Base-by-base conservation (phyloP, 2,113 vertebrate genomes). In the Steatornis caripensis region DNA sequence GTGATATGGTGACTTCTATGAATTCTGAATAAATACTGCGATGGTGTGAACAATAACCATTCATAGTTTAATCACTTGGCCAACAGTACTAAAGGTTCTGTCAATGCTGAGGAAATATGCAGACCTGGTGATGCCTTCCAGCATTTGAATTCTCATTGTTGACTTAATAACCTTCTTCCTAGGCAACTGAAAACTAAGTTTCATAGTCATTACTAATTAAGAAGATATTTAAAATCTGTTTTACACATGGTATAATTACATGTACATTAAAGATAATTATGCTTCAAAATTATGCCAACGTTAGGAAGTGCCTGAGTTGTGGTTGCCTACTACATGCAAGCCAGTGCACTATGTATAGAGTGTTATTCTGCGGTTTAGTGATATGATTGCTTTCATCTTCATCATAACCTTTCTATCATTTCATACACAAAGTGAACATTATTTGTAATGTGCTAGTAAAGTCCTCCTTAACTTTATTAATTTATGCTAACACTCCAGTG, bases 281-380 rank as follows among this genome's bases (percentile, higher is more conserved):
- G 8, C 5, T 75, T 90, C 4, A 6, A 60, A 87, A 49, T 27
- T 0, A 30, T 2, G 4, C 4, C 23, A 48, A 30, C 43, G 5
- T 34, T 27, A 34, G 21, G 29, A 89, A 64, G 3, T 41, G 27
- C 6, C 6, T 53, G 30, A 57, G 9, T 37, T 61, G 26, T 17
- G 39, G 22, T 2, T 41, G 18, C n/a, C 18, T 70, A 8, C 16
- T 14, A 5, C 8, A 18, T 60, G 18, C 8, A 77, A 45, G 3
- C 7, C 17, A 34, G 16, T 19, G 7, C 0, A 1, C 9, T 43
- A 19, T 23, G 22, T 46, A 26, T 4, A 21, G 4, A 41, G 5
- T 48, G 15, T 34, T 74, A 29, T 32, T 45, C n/a, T 81, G 13
- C 41, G 69, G 2, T 51, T 60, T 34, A 48, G 12, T 26, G 9